These are phyloP conservation scores for Tipula vernalis DNA, from an alignment of 2,888 invertebrate genomes.

Conservation along the genomic window DNA sequence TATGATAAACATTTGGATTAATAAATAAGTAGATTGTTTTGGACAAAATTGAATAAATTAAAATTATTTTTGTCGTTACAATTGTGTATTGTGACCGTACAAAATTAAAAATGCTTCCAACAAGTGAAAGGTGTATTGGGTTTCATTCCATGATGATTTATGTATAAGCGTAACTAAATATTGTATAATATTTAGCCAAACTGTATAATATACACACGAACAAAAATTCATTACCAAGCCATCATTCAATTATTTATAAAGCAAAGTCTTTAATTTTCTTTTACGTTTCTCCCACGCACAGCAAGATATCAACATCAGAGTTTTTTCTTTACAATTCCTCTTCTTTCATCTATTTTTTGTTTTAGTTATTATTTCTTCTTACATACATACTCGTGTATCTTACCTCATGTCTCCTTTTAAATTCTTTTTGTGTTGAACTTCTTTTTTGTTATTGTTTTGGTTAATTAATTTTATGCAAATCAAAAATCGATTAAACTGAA, in stretches of 20 bases:
- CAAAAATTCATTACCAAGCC: background rate
- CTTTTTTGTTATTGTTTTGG: background rate
- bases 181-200: background rate
- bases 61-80: background rate
- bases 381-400: background rate
- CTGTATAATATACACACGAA: background rate
- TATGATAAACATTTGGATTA: background rate
- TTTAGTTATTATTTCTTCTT: background rate
- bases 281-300: background rate
- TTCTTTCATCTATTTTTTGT: background rate
- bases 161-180: background rate
- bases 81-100: background rate
- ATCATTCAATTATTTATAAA: background rate
- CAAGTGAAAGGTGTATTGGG: background rate
- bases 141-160: background rate
- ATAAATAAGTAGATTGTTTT: background rate
- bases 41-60: background rate
- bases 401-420: background rate
- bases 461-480: slow-evolving; percentile 4
- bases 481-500: background rate
- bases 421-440: background rate
- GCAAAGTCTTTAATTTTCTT: background rate
- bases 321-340: background rate
- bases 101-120: background rate
- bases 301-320: background rate